phyloP scores from a whole-genome alignment of 1,140 invertebrate species.

The Drosophila orosa region DNA sequence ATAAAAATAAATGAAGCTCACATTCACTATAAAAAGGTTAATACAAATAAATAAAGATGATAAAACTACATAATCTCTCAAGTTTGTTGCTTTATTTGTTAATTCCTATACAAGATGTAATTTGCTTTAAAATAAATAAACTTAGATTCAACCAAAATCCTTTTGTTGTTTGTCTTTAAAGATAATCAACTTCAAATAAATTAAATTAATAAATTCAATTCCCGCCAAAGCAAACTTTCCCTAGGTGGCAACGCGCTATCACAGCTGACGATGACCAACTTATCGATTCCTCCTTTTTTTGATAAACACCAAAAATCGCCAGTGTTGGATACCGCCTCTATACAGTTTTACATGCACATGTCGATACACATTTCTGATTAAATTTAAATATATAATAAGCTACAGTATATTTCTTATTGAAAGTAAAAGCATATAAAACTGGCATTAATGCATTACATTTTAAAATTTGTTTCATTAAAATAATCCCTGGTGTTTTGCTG shows the following conservation, averaged over 20 bases:
- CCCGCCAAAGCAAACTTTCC: background rate
- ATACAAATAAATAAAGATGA: too few species aligned
- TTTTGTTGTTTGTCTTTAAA: background rate
- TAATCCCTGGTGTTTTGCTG: too few species aligned
- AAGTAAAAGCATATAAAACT: too few species aligned
- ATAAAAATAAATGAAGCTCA: too few species aligned
- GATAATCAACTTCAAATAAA: background rate
- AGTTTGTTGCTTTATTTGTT: background rate
- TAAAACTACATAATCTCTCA: background rate
- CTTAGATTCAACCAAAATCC: background rate
- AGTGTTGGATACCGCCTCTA: background rate
- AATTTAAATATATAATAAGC: too few species aligned
- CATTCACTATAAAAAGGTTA: too few species aligned
- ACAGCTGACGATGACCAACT: slow-evolving; percentile 1
- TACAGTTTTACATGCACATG: slow-evolving; percentile 25
- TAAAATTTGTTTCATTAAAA: too few species aligned
- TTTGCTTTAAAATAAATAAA: background rate
- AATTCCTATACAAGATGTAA: background rate
- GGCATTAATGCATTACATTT: too few species aligned
- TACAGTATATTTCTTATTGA: too few species aligned
- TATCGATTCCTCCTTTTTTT: slow-evolving; percentile 2
- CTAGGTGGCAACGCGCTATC: slow-evolving; percentile 5
- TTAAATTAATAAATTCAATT: background rate
- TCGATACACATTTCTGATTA: too few species aligned
- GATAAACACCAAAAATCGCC: background rate